Percentiles rank a stretch among this genome's conserved stretches.
These are phyloP conservation scores for Calliopum simillimum DNA, from an alignment of 2,888 invertebrate genomes.

Conservation along the genomic window DNA sequence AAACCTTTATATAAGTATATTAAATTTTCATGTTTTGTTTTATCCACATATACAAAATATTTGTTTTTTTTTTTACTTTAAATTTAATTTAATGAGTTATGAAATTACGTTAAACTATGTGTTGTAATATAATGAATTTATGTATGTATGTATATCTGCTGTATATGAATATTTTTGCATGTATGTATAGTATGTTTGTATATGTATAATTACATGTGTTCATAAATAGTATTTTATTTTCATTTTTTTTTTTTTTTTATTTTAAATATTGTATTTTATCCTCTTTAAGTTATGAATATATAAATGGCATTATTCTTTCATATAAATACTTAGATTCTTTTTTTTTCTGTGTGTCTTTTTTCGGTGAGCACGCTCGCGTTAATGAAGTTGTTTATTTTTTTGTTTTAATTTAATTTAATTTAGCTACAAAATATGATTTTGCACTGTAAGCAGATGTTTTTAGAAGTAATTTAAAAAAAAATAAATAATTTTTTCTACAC, in stretches of 20 bases:
- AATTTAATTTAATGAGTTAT: constrained; percentile 8
- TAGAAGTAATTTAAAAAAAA: neutral
- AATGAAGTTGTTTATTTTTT: constrained; percentile 34
- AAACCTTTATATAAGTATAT: neutral
- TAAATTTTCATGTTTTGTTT: neutral
- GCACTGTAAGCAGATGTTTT: constrained; percentile 23
- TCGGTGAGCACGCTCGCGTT: constrained; percentile 27
- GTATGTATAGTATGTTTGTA: constrained; percentile 34
- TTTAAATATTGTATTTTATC: constrained; percentile 33
- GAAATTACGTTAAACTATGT: constrained; percentile 11
- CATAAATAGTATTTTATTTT: constrained; percentile 6
- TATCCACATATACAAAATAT: constrained; percentile 32
- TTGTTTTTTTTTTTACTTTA: neutral
- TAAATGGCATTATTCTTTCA: constrained; percentile 41
- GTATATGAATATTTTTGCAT: constrained; percentile 31
- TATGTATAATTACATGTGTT: constrained; percentile 32
- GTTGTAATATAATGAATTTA: constrained; percentile 19
- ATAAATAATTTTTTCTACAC: constrained; percentile 40
- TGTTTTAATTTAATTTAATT: constrained; percentile 1
- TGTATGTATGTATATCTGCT: constrained; percentile 39
- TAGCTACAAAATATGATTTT: too few species aligned
- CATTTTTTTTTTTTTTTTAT: too few species aligned
- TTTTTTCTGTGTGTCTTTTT: constrained; percentile 21
- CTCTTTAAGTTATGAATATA: constrained; percentile 38
- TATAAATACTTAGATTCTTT: constrained; percentile 41